Conservation (phyloP, 2,797 vertebrate genomes). For the Anabacerthia variegaticeps region DNA sequence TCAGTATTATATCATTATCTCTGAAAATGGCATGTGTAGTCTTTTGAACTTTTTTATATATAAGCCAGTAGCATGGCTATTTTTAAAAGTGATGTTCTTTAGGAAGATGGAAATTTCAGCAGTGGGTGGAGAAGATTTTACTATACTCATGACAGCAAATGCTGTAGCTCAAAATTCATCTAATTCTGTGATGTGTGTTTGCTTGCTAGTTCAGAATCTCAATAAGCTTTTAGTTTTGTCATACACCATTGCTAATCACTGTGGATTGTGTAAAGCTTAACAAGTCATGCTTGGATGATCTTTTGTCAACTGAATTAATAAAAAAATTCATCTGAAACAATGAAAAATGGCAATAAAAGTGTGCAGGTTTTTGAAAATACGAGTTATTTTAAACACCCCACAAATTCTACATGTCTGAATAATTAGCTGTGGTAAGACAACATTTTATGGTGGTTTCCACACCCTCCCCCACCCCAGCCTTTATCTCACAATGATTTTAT, state of each 20-base stretch:
- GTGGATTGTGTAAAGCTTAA: constrained; percentile 72
- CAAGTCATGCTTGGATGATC: constrained; percentile 70
- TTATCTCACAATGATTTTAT: background rate
- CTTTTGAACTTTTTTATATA: background rate
- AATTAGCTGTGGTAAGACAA: background rate
- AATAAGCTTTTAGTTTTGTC: constrained; percentile 58
- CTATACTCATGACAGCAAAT: constrained; percentile 53
- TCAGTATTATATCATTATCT: background rate
- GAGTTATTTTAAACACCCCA: background rate
- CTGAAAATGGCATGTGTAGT: background rate
- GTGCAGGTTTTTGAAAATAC: background rate
- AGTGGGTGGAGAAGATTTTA: constrained; percentile 44
- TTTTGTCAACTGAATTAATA: constrained; percentile 61
- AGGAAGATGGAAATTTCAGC: background rate
- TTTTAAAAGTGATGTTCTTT: background rate
- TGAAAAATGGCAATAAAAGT: background rate
- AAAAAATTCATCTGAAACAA: constrained; percentile 42
- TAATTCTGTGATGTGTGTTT: constrained; percentile 67
- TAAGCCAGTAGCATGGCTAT: background rate
- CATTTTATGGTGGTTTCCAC: background rate
- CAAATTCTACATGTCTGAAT: background rate
- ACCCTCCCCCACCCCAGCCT: no score
- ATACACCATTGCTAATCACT: constrained; percentile 54
- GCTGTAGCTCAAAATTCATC: background rate
- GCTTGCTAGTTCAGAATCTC: constrained; percentile 58